These are phyloP conservation scores for Myopa tessellatipennis DNA, from an alignment of 2,888 invertebrate genomes.

Conservation along the genomic window DNA sequence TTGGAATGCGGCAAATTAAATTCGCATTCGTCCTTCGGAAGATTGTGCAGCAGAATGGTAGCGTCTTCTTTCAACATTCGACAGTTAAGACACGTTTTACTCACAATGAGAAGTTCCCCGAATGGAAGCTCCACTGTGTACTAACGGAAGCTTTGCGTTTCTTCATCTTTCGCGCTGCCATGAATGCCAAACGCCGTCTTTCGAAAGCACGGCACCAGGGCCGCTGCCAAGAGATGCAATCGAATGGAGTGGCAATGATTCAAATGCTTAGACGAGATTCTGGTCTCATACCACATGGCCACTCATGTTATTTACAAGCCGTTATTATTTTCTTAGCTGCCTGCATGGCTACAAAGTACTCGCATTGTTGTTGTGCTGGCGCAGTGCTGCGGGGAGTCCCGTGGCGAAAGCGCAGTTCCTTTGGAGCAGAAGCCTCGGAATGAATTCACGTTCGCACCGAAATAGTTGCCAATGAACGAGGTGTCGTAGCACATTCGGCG, in stretches of 20 bases:
- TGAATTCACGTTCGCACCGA: slow-evolving; percentile 35
- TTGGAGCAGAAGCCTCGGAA: slow-evolving; percentile 13
- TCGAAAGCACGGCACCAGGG: slow-evolving; percentile 11
- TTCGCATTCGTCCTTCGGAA: slow-evolving; percentile 7
- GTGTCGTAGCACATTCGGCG: slow-evolving; percentile 28
- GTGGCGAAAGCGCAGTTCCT: background rate
- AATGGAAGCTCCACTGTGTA: slow-evolving; percentile 1
- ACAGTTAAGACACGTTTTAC: slow-evolving; percentile 38
- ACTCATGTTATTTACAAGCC: background rate
- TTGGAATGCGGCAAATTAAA: slow-evolving; percentile 9
- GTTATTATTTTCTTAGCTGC: slow-evolving; percentile 23
- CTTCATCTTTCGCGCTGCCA: slow-evolving; percentile 31
- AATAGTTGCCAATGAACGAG: slow-evolving; percentile 38
- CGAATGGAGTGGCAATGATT: background rate
- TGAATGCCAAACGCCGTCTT: too few species aligned
- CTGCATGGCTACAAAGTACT: slow-evolving; percentile 53
- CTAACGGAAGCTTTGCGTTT: slow-evolving; percentile 29
- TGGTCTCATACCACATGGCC: background rate
- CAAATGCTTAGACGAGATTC: background rate
- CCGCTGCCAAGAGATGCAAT: background rate
- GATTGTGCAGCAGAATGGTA: background rate
- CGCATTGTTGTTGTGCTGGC: slow-evolving; percentile 21
- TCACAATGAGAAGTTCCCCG: slow-evolving; percentile 14
- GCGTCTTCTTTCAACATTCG: slow-evolving; percentile 11
- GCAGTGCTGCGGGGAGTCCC: background rate